These are phyloP conservation scores for Zaprionus taronus DNA, from an alignment of 1,140 invertebrate genomes.

Conservation along the genomic window DNA sequence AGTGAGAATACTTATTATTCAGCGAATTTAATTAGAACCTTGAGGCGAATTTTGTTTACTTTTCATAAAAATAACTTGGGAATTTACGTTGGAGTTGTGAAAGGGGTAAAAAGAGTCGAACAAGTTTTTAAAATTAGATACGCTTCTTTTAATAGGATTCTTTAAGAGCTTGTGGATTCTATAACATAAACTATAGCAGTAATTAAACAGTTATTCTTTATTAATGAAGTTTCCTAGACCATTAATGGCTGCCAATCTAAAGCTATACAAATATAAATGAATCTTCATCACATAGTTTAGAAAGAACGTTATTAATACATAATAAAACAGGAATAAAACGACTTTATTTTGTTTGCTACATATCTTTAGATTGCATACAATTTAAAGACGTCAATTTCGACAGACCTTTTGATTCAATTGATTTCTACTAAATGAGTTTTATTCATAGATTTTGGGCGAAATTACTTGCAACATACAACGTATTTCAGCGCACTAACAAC, in stretches of 20 bases:
- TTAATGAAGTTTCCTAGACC: background rate
- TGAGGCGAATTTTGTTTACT: slow-evolving; percentile 12
- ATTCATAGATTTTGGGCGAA: background rate
- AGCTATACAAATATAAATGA: too few species aligned
- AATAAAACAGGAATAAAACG: too few species aligned
- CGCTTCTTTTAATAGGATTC: background rate
- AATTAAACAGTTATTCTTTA: background rate
- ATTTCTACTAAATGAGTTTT: background rate
- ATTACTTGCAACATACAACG: slow-evolving; percentile 19
- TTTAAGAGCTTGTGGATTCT: background rate
- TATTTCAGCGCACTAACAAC: background rate
- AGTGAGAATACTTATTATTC: slow-evolving; percentile 31
- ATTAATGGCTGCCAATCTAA: too few species aligned
- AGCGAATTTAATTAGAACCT: slow-evolving; percentile 31
- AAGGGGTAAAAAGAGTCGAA: background rate
- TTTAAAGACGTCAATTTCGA: too few species aligned
- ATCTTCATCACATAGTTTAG: too few species aligned
- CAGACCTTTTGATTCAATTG: background rate
- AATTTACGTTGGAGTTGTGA: background rate
- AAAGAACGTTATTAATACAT: too few species aligned
- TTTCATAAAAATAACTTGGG: background rate
- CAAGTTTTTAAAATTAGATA: background rate
- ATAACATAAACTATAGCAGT: too few species aligned
- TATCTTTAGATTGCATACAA: too few species aligned
- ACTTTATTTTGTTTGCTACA: too few species aligned